Evolutionary conservation across 2,888 invertebrate species (phyloP).

Genomic region (Papilio gigon): DNA sequence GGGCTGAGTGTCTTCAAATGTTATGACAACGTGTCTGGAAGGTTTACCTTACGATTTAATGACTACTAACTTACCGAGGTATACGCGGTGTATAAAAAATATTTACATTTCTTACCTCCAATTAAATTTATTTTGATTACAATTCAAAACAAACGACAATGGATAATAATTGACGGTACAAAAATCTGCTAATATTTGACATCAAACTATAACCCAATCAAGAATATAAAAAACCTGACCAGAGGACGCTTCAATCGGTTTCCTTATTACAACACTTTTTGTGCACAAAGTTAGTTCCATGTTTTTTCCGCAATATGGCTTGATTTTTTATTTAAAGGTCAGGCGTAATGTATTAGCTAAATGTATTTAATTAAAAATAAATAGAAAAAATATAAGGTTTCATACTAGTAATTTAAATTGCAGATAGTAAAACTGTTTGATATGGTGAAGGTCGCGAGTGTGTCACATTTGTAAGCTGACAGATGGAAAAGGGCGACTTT

Average conservation of each 20-base stretch:
- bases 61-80: not conserved
- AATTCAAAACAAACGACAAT: not conserved
- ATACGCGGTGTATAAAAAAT: too few relatives aligned
- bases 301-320: too few relatives aligned
- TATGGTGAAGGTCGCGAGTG: not conserved
- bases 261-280: too few relatives aligned
- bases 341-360: too few relatives aligned
- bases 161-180: not conserved
- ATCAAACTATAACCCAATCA: too few relatives aligned
- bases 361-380: too few relatives aligned
- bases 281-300: too few relatives aligned
- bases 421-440: not conserved
- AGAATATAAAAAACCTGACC: too few relatives aligned
- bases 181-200: too few relatives aligned
- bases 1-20: conserved; percentile 12
- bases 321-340: not conserved
- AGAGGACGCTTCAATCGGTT: too few relatives aligned
- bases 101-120: not conserved
- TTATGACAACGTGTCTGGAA: conserved; percentile 24
- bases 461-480: not conserved
- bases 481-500: not conserved
- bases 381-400: too few relatives aligned
- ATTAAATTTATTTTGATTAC: not conserved
- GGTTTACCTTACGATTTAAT: not conserved
- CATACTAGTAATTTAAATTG: too few relatives aligned